Base-by-base conservation (phyloP, 2,113 vertebrate species). In the Meriones unguiculatus region DNA sequence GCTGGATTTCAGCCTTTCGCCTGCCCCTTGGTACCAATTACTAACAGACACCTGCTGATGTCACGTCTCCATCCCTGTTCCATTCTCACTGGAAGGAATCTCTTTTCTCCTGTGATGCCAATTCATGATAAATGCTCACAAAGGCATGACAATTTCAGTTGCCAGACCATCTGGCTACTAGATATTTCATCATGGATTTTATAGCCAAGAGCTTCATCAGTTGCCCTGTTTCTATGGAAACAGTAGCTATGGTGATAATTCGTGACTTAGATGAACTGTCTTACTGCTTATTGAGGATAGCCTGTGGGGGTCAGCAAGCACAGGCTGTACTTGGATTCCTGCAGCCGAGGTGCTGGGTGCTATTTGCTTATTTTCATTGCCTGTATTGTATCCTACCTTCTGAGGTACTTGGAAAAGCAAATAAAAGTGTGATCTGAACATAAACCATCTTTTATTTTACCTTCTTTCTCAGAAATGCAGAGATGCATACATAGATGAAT, bases 131-230 rank as follows among this genome's bases (percentile, higher is more conserved):
- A 98, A 98, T 97, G 95, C 73, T 98, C 96, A 97, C 94, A 95
- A 96, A 98, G 50, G 93, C 96, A 97, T 97, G 95, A 97, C 97
- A 70, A 96, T 96, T 97, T 96, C 89, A 50, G 89, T 97, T 97
- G 97, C 97, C 96, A 97, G 96, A 87, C 97, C 97, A 98, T 98
- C 97, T 98, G 97, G 94, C 93, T 97, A 96, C 93, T 98, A 91
- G 97, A 92, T 97, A 93, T 95, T 97, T 97, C 96, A 96, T 94
- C 32, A n/a, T 95, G 57, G 67, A 59, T 96, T 96, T 92, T 59
- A 91, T 77, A 97, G 96, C 97, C 96, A 96, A 97, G 73, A 92
- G 91, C 78, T 94, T 97, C 70, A 89, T 94, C 64, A 89, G 91
- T 97, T 95, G 81, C 89, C 86, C 92, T 91, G 97, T 98, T 97